Conservation (phyloP, 2,888 invertebrate genomes). For the Scaptomyza parva region DNA sequence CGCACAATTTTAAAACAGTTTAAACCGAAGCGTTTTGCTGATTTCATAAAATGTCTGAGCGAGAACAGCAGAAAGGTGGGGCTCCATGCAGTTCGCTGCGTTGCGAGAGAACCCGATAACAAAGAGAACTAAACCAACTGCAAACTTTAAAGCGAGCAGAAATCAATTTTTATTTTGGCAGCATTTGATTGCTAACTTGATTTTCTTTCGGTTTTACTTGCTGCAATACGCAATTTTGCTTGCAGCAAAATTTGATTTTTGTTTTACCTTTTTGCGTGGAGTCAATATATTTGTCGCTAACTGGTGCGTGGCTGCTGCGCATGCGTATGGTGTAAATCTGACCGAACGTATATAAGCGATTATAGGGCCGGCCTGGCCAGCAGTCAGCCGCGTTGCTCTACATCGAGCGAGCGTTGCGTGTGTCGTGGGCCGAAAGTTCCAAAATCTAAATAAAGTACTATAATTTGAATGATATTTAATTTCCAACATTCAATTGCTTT, state of each 20-base stretch:
- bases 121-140: constrained; percentile 52
- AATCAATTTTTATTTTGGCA: constrained; percentile 74
- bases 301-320: constrained; percentile 79
- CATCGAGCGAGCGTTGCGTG: constrained; percentile 81
- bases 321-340: constrained; percentile 80
- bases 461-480: constrained; percentile 26
- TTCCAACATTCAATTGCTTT: constrained; percentile 8
- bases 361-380: constrained; percentile 85
- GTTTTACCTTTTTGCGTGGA: constrained; percentile 38
- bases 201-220: constrained; percentile 57
- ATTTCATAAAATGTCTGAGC: constrained; percentile 72
- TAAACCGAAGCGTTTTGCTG: constrained; percentile 70
- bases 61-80: constrained; percentile 64
- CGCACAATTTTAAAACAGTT: constrained; percentile 51
- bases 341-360: constrained; percentile 85
- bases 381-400: constrained; percentile 85
- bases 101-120: constrained; percentile 55
- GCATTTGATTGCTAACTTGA: constrained; percentile 42
- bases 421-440: constrained; percentile 44
- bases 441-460: constrained; percentile 18
- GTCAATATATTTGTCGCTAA: constrained; percentile 73
- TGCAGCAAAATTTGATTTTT: constrained; percentile 41
- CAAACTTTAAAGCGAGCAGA: constrained; percentile 43
- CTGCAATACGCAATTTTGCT: constrained; percentile 49
- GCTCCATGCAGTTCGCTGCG: constrained; percentile 59